Evolutionary conservation across 2,113 vertebrate species (phyloP), one percentile per base, ranked within the genome.

Genomic region (Girardinichthys multiradiatus): DNA sequence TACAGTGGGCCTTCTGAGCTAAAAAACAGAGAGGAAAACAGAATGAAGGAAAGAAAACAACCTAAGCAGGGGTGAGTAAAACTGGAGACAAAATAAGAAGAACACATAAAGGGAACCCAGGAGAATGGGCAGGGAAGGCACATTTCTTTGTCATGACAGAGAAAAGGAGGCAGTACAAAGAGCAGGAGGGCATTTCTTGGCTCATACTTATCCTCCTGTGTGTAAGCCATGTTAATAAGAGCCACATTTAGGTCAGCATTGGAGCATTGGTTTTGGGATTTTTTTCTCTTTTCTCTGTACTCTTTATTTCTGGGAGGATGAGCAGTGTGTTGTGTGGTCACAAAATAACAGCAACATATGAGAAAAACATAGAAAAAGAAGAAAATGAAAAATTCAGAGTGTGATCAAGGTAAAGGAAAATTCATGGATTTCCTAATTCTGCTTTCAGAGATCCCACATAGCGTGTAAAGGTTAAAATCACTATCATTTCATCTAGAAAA

Each of bases 151-250:
- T 35, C 45, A 63, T 12, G 30, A 62, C 39, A 57, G 24, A 14
- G 27, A 21, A 61, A 65, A 30, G 29, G 45, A 31, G 57, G 31
- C 1, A 14, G 5, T 57, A 11, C 57, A n/a, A 7, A 27, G 30
- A 70, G 73, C 64, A 21, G 68, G 59, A 72, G 59, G 59, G 75
- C 82, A 68, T 61, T 77, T 81, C 60, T 75, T 48, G 72, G 86
- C 76, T 76, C 2, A 3, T 33, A 59, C 60, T 42, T 29, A 67
- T 62, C 79, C 62, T 67, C 74, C 78, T 24, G 3, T 87, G 79
- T 83, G 81, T 72, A 59, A 79, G 75, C 75, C 86, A 84, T 90
- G 72, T 81, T 91, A 90, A 92, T 90, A 88, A 91, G 82, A 90
- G 80, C 85, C 86, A 93, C 80, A 90, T 92, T 90, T 86, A 85